A percentile compares a stretch with the other conserved stretches of the same genome.
These are phyloP conservation scores for Phalacrocorax pelagicus DNA, from an alignment of 2,113 vertebrate species.

Conservation along the genomic window DNA sequence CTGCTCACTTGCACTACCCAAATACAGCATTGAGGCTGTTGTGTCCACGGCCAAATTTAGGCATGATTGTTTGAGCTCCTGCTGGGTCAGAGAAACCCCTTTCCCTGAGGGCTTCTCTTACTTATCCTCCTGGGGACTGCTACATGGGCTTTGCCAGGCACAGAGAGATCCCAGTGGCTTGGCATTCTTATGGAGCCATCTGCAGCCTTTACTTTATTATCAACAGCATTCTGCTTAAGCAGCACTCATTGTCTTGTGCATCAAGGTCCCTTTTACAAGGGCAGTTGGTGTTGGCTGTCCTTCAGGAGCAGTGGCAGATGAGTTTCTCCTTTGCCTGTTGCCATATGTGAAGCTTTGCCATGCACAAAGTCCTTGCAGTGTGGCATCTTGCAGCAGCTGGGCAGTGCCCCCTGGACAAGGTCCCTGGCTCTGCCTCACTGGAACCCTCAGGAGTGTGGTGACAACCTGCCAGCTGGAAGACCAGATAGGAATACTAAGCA, in stretches of 20 bases:
- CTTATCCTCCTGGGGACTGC: background rate
- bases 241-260: background rate
- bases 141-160: background rate
- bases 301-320: background rate
- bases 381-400: rapidly evolving
- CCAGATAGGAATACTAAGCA: background rate
- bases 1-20: background rate
- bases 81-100: background rate
- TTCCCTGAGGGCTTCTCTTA: background rate
- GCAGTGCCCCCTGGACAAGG: background rate
- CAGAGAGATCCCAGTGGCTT: background rate
- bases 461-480: background rate
- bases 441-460: background rate
- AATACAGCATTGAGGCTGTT: background rate
- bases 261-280: background rate
- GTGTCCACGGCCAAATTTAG: background rate
- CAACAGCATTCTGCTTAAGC: background rate
- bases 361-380: background rate
- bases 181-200: background rate
- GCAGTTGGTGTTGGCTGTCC: background rate
- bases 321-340: background rate
- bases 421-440: background rate
- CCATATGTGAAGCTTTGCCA: rapidly evolving
- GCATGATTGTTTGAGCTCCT: background rate
- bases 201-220: background rate